These are phyloP conservation scores for Lichenostomus cassidix DNA, from an alignment of 2,113 vertebrate genomes.

Conservation along the genomic window DNA sequence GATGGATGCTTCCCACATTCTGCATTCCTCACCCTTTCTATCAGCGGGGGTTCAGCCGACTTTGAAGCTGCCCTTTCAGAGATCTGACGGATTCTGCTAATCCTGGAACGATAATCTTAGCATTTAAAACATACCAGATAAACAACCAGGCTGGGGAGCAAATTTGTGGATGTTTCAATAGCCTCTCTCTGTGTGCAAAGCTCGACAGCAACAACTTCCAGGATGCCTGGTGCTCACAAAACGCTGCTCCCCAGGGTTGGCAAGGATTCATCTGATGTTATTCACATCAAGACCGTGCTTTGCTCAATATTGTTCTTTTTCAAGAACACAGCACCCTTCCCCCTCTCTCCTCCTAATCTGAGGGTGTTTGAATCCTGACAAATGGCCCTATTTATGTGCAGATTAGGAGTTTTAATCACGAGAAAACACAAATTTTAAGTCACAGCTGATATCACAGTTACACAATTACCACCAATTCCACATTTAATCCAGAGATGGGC, in stretches of 20 bases:
- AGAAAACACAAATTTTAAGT: not conserved
- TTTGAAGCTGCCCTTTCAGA: not conserved
- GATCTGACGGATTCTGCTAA: not conserved
- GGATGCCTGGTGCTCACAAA: rapidly evolving
- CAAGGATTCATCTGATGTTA: not conserved
- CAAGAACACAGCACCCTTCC: not conserved
- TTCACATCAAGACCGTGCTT: not conserved
- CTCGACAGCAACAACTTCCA: not conserved
- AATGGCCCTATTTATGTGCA: not conserved
- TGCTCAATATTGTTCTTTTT: not conserved
- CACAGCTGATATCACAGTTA: not conserved
- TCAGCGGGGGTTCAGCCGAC: not conserved
- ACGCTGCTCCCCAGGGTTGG: rapidly evolving
- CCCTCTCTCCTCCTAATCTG: not conserved
- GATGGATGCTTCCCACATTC: rapidly evolving
- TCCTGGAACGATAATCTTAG: not conserved
- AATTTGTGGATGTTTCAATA: not conserved
- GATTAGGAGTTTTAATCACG: not conserved
- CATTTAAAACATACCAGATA: not conserved
- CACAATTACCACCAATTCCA: not conserved
- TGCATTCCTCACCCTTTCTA: not conserved
- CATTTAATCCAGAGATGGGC: not conserved
- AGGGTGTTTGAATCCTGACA: not conserved
- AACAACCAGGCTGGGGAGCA: not conserved
- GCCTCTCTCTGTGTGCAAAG: not conserved